Percentiles rank a stretch among this genome's conserved stretches.
Conservation (phyloP, 92 coral and sea anemone genomes). For the Porites divaricata region DNA sequence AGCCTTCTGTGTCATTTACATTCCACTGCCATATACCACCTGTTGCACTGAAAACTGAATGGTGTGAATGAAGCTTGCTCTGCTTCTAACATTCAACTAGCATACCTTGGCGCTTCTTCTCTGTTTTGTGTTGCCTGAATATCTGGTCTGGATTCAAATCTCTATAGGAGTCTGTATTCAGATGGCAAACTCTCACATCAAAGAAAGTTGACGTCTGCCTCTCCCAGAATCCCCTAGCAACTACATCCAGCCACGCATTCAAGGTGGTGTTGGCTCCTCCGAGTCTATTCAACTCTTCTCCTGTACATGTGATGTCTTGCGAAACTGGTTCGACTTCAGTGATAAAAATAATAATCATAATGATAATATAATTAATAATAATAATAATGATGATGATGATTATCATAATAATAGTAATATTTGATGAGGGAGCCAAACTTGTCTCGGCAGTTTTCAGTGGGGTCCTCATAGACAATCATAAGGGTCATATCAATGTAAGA, state of each 20-base stretch:
- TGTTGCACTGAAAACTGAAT: neutral
- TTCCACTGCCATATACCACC: neutral
- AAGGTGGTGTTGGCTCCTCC: neutral
- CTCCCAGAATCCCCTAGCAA: neutral
- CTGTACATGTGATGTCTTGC: constrained; percentile 10
- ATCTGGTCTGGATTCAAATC: neutral
- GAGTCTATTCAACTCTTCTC: constrained; percentile 1
- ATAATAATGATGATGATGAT: too few species aligned
- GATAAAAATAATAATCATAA: too few species aligned
- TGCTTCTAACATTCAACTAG: neutral
- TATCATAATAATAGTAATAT: too few species aligned
- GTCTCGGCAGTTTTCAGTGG: too few species aligned
- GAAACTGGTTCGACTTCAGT: neutral
- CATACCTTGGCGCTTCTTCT: neutral
- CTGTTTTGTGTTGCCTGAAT: neutral
- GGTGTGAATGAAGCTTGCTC: neutral
- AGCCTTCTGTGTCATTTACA: neutral
- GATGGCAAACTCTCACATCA: neutral
- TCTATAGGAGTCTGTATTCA: neutral
- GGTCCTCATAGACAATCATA: too few species aligned
- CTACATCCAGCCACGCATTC: neutral
- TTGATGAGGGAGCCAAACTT: too few species aligned
- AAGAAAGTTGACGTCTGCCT: neutral
- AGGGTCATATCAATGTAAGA: too few species aligned
- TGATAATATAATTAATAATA: too few species aligned